Percentiles rank a stretch among this genome's conserved stretches.
Conservation (phyloP, 2,888 invertebrate genomes). For the Polietes domitor region DNA sequence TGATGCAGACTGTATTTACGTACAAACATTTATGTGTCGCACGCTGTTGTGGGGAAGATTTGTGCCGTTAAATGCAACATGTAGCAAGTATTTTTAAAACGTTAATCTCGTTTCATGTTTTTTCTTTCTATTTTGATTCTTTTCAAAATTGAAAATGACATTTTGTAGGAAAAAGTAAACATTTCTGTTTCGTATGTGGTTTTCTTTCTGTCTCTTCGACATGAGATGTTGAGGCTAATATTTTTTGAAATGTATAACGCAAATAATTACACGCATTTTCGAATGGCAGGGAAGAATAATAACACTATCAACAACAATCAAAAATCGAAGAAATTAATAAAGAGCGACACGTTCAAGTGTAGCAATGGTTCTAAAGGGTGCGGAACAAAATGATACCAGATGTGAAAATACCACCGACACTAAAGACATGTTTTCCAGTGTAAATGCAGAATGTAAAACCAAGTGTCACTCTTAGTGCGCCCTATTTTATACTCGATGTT, state of each 20-base stretch:
- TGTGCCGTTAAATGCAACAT: slow-evolving; percentile 17
- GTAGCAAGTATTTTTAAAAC: slow-evolving; percentile 49
- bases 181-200: background rate
- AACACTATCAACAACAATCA: slow-evolving; percentile 8
- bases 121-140: slow-evolving; percentile 10
- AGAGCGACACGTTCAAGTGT: background rate
- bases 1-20: background rate
- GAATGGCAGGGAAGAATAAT: background rate
- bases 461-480: no score
- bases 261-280: no score
- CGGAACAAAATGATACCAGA: background rate
- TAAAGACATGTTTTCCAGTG: no score
- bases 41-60: slow-evolving; percentile 36
- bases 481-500: no score
- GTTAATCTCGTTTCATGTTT: slow-evolving; percentile 26
- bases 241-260: slow-evolving; percentile 13
- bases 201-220: background rate
- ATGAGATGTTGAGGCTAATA: slow-evolving; percentile 8
- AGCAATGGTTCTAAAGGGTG: background rate
- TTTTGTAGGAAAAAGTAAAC: slow-evolving; percentile 35
- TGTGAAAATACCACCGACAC: no score
- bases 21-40: background rate
- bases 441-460: no score
- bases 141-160: slow-evolving; percentile 36
- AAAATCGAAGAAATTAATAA: background rate